These are phyloP conservation scores for Popillia japonica DNA, from an alignment of 1,140 invertebrate species.

Conservation along the genomic window DNA sequence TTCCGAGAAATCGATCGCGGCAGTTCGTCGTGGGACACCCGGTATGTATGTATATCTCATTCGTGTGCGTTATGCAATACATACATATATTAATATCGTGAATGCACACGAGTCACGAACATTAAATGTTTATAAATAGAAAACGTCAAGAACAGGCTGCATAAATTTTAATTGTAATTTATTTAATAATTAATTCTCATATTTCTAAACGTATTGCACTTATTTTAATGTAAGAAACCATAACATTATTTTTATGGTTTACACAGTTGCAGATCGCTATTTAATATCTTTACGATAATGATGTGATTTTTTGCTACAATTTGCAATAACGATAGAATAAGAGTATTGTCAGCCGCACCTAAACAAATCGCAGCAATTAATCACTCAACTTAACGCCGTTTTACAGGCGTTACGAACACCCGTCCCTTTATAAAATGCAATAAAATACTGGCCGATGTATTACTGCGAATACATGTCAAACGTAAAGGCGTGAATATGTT, in stretches of 20 bases:
- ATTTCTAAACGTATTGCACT: background rate
- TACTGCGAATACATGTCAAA: background rate
- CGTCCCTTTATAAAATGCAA: background rate
- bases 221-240: background rate
- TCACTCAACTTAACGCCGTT: background rate
- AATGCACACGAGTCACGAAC: background rate
- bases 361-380: background rate
- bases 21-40: too few relatives aligned
- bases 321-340: background rate
- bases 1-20: too few relatives aligned
- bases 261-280: background rate
- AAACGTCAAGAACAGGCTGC: background rate
- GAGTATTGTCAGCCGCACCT: background rate
- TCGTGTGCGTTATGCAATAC: too few relatives aligned
- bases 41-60: too few relatives aligned
- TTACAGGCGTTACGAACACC: background rate
- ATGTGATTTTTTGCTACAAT: background rate
- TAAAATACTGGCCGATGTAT: background rate
- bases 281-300: background rate
- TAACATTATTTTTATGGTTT: background rate
- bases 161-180: background rate
- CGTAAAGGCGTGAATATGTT: background rate
- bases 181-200: background rate
- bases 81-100: conserved; percentile 8
- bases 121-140: conserved; percentile 13